These are phyloP conservation scores for Tiliacea citrago DNA, from an alignment of 2,888 invertebrate genomes.

Conservation along the genomic window DNA sequence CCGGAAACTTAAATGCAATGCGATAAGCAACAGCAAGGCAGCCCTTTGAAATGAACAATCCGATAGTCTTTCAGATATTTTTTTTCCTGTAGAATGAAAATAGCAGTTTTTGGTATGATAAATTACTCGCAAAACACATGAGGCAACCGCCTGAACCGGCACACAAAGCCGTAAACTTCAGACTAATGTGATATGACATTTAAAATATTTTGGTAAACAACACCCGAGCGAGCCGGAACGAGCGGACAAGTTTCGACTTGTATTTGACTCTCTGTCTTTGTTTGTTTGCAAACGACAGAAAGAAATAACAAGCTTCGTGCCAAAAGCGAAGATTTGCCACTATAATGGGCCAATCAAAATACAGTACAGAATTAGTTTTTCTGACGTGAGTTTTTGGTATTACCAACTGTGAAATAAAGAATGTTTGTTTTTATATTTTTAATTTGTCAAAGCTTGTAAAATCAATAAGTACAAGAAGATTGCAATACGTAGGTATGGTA, in stretches of 20 bases:
- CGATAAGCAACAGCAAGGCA: not conserved
- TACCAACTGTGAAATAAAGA: not conserved
- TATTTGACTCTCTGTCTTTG: slow-evolving; percentile 48
- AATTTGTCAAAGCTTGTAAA: too few species aligned
- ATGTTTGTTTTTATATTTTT: too few species aligned
- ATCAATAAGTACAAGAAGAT: too few species aligned
- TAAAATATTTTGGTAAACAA: slow-evolving; percentile 58
- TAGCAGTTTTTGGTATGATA: slow-evolving; percentile 11
- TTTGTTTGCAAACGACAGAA: slow-evolving; percentile 38
- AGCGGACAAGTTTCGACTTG: slow-evolving; percentile 69
- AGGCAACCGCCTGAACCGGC: slow-evolving; percentile 1
- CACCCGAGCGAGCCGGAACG: slow-evolving; percentile 25
- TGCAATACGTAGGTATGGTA: too few species aligned
- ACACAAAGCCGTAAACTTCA: slow-evolving; percentile 28
- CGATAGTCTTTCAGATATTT: not conserved
- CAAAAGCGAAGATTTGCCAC: not conserved
- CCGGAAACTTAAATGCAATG: slow-evolving; percentile 4
- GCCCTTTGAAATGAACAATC: slow-evolving; percentile 8
- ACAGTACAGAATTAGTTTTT: not conserved
- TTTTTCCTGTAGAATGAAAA: slow-evolving; percentile 6
- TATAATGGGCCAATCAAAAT: slow-evolving; percentile 18
- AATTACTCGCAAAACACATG: slow-evolving; percentile 3
- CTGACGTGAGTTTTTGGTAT: slow-evolving; percentile 1
- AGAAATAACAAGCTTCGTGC: slow-evolving; percentile 34
- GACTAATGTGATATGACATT: slow-evolving; percentile 44